These are phyloP conservation scores for Dusona sp. DNA, from an alignment of 2,888 invertebrate species.

Conservation along the genomic window DNA sequence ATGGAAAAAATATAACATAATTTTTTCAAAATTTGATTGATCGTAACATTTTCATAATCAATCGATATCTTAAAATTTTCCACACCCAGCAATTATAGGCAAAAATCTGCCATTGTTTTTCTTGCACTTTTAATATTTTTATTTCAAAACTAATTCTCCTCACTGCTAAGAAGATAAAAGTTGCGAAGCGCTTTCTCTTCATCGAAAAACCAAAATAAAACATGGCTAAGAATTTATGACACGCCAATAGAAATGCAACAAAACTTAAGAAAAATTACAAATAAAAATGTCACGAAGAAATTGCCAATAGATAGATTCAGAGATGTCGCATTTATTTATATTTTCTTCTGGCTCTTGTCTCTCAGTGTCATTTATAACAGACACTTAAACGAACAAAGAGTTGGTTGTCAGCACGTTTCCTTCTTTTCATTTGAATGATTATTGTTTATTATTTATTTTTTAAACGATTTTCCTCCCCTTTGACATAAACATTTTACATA, in stretches of 20 bases:
- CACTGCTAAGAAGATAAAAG: not conserved
- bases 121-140: not conserved
- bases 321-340: not conserved
- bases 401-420: not conserved
- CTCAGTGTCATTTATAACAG: not conserved
- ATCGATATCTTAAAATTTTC: no score
- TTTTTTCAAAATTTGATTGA: not conserved
- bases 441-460: not conserved
- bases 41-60: not conserved
- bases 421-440: not conserved
- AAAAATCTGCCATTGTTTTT: not conserved
- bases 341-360: not conserved
- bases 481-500: constrained; percentile 5
- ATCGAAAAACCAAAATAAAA: not conserved
- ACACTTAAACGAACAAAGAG: not conserved
- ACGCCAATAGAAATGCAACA: not conserved
- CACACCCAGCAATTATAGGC: no score
- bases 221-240: no score
- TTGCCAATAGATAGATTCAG: not conserved
- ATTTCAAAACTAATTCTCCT: not conserved
- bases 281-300: not conserved
- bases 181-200: not conserved
- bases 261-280: not conserved
- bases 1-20: no score
- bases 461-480: not conserved